Percentiles rank a stretch among this genome's conserved stretches.
Evolutionary conservation across 2,888 invertebrate species (phyloP).

Genomic region (Hirtodrosophila alboralis): DNA sequence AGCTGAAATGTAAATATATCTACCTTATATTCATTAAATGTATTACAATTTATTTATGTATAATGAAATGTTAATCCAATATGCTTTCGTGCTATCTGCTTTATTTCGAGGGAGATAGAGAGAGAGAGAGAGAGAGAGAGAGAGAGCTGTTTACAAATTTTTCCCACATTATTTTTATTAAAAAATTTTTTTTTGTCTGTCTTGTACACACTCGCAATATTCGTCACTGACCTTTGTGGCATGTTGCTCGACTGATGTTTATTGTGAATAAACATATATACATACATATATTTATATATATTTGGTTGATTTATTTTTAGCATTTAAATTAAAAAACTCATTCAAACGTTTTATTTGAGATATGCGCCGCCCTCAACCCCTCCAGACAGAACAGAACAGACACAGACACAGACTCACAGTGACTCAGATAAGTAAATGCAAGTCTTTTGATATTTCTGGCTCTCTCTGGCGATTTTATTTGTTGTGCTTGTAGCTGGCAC

Average conservation of each 20-base stretch:
- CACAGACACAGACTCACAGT: constrained; percentile 36
- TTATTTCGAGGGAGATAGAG: too few species aligned
- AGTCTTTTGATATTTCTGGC: constrained; percentile 41
- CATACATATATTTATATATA: constrained; percentile 14
- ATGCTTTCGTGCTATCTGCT: background rate
- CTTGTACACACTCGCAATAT: constrained; percentile 7
- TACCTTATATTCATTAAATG: too few species aligned
- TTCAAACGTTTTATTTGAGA: constrained; percentile 45
- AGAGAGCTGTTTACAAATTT: constrained; percentile 13
- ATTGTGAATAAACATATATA: constrained; percentile 14
- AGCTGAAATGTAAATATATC: too few species aligned
- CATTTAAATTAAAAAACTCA: constrained; percentile 53
- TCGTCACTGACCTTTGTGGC: constrained; percentile 54
- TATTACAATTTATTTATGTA: too few species aligned
- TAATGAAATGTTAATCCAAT: too few species aligned
- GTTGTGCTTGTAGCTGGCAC: constrained; percentile 2
- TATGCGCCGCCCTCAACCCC: background rate
- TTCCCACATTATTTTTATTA: constrained; percentile 33
- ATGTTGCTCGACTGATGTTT: constrained; percentile 31
- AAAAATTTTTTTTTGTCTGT: constrained; percentile 12
- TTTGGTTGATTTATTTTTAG: constrained; percentile 61
- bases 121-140: too few species aligned
- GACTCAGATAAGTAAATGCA: constrained; percentile 40
- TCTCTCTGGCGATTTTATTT: constrained; percentile 4
- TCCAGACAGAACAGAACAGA: constrained; percentile 11